Evolutionary conservation across 2,797 vertebrate genomes (phyloP).

Genomic region (Pachyuromys duprasi): DNA sequence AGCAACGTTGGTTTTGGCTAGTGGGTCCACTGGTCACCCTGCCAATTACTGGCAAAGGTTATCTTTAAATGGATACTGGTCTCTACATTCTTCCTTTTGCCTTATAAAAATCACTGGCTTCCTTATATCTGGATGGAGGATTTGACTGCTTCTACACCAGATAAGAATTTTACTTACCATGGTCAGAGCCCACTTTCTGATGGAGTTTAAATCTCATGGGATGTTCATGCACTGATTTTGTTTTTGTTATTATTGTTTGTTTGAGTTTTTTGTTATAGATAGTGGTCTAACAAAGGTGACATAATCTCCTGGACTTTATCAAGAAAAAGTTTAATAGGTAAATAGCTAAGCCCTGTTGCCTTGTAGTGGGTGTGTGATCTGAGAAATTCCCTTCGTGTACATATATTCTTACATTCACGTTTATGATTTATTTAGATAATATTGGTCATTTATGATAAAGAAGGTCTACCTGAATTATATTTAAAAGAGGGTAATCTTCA

Average conservation of each 20-base stretch:
- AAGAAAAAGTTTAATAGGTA: conserved; percentile 8
- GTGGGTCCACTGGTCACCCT: background rate
- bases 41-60: background rate
- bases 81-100: background rate
- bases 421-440: background rate
- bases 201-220: background rate
- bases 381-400: background rate
- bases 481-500: background rate
- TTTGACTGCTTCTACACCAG: background rate
- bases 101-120: background rate
- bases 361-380: background rate
- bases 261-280: background rate
- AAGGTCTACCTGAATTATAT: background rate
- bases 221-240: background rate
- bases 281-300: background rate
- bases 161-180: background rate
- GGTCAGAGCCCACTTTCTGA: background rate
- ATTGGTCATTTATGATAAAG: background rate
- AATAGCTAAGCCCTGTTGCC: background rate
- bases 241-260: background rate
- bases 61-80: conserved; percentile 23
- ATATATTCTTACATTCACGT: background rate
- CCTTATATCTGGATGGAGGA: background rate
- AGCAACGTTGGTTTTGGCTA: background rate
- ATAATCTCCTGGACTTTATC: background rate